phyloP scores from a whole-genome alignment of 2,888 invertebrate species.

The Psococerastis gibbosa region DNA sequence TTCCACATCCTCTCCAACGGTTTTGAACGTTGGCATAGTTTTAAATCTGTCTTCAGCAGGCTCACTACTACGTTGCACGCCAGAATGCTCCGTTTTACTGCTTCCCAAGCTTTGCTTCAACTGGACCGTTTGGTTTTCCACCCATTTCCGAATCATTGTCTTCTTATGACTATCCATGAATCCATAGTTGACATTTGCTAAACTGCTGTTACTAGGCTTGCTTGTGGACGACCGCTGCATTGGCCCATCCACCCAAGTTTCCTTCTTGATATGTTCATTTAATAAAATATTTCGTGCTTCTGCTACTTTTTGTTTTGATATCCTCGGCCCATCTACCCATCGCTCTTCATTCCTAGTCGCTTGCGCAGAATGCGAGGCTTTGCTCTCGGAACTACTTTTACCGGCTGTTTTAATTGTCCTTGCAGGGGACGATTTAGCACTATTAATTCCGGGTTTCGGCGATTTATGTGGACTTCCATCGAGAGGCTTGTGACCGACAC shows the following conservation, averaged over 20 bases:
- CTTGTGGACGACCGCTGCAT: constrained; percentile 35
- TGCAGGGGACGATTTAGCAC: constrained; percentile 34
- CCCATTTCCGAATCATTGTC: constrained; percentile 85
- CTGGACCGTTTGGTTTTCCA: constrained; percentile 74
- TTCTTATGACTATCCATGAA: constrained; percentile 87
- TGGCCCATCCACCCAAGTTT: constrained; percentile 94
- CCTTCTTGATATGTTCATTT: constrained; percentile 45
- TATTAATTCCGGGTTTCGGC: constrained; percentile 20
- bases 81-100: neutral
- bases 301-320: constrained; percentile 63
- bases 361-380: neutral
- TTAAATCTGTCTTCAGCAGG: constrained; percentile 26
- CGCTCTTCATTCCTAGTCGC: constrained; percentile 56
- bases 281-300: constrained; percentile 37
- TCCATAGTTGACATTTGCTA: constrained; percentile 47
- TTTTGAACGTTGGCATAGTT: constrained; percentile 43
- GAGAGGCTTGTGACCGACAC: constrained; percentile 34
- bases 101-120: constrained; percentile 39
- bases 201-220: constrained; percentile 22
- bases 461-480: constrained; percentile 25
- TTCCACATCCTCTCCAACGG: constrained; percentile 32
- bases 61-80: constrained; percentile 15
- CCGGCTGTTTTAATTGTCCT: constrained; percentile 26
- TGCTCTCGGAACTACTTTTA: constrained; percentile 18
- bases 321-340: constrained; percentile 92